Evolutionary conservation across 2,888 invertebrate genomes (phyloP).

Genomic region (Melinaea menophilus): DNA sequence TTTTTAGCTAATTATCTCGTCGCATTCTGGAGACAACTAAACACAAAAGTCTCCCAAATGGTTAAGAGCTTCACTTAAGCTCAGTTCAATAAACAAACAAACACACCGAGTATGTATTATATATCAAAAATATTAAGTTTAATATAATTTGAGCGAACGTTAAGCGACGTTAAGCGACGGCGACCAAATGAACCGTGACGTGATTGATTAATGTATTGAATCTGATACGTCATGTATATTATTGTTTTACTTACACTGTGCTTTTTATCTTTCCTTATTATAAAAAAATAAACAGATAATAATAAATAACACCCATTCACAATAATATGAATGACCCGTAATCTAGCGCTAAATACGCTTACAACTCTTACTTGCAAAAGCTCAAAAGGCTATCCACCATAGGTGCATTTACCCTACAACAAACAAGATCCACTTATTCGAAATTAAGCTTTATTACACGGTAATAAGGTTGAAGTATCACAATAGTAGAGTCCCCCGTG

Average conservation of each 20-base stretch:
- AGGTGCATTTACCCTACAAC: constrained; percentile 43
- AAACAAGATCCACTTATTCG: constrained; percentile 14
- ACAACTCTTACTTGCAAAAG: constrained; percentile 68
- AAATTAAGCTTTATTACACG: constrained; percentile 41
- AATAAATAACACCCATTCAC: constrained; percentile 11
- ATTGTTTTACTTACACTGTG: background rate
- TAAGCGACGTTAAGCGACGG: constrained; percentile 16
- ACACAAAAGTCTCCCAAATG: too few relatives aligned
- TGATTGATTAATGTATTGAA: constrained; percentile 60
- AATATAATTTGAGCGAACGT: constrained; percentile 4
- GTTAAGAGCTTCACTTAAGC: too few relatives aligned
- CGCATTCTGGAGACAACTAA: too few relatives aligned
- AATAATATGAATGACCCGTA: constrained; percentile 31
- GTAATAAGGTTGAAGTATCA: constrained; percentile 36
- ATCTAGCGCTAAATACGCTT: constrained; percentile 59
- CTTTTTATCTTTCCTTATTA: background rate
- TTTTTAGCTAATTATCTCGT: too few relatives aligned
- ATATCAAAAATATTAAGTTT: constrained; percentile 1
- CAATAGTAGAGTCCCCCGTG: constrained; percentile 44
- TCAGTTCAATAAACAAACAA: background rate
- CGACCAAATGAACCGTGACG: constrained; percentile 55
- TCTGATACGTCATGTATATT: constrained; percentile 28
- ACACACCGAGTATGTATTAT: background rate
- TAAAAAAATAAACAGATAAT: background rate
- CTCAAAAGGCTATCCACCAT: constrained; percentile 65